phyloP scores from a whole-genome alignment of 2,888 invertebrate species.

The Agrotis ipsilon region DNA sequence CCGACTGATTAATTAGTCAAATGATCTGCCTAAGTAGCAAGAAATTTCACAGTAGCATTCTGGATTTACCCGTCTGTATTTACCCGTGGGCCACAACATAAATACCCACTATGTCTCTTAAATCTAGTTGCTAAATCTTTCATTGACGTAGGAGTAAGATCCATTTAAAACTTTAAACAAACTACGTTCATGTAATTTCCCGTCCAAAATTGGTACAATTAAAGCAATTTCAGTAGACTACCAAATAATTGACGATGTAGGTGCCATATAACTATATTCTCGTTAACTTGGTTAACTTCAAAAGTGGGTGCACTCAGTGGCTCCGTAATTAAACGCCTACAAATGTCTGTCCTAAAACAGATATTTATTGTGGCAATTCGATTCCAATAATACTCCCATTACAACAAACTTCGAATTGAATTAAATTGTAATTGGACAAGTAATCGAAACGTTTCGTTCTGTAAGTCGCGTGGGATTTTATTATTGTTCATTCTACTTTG shows the following conservation, averaged over 20 bases:
- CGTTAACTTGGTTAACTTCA: constrained; percentile 25
- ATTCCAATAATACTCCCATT: constrained; percentile 51
- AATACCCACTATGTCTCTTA: too few species aligned
- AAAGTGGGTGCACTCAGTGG: constrained; percentile 31
- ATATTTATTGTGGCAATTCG: constrained; percentile 61
- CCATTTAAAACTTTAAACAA: not conserved
- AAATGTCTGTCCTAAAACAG: constrained; percentile 46
- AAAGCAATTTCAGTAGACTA: constrained; percentile 36
- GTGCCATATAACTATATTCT: constrained; percentile 30
- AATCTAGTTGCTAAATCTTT: too few species aligned
- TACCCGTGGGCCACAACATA: too few species aligned
- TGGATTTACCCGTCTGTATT: too few species aligned
- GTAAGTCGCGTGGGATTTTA: constrained; percentile 42
- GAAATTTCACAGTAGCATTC: too few species aligned
- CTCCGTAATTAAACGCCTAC: constrained; percentile 57
- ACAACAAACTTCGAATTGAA: constrained; percentile 50
- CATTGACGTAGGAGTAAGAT: not conserved
- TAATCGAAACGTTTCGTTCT: constrained; percentile 50
- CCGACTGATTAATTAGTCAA: too few species aligned
- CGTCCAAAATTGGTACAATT: constrained; percentile 31
- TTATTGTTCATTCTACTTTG: constrained; percentile 39
- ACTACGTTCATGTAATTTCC: constrained; percentile 8
- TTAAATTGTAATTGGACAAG: constrained; percentile 60
- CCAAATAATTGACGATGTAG: constrained; percentile 37
- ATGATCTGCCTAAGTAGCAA: too few species aligned